Percentiles rank a stretch among this genome's conserved stretches.
Evolutionary conservation across 92 coral and sea anemone species (phyloP).

Genomic region (Palythoa grandiflora): DNA sequence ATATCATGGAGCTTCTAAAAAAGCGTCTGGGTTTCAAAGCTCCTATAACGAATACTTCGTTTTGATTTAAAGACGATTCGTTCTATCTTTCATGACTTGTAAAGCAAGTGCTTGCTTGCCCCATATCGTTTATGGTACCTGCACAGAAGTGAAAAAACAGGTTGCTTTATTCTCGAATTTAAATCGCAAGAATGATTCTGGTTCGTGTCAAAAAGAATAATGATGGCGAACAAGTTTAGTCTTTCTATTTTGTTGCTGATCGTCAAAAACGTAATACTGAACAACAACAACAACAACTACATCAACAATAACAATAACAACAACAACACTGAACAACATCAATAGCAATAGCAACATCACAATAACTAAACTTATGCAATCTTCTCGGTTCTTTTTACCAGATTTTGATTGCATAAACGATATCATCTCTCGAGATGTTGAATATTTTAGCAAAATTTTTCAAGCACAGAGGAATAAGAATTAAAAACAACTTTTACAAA

Average conservation of each 20-base stretch:
- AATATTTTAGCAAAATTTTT: not conserved
- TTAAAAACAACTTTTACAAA: too few relatives aligned
- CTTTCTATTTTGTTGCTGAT: not conserved
- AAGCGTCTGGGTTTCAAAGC: not conserved
- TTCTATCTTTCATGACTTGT: not conserved
- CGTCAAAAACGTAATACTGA: not conserved
- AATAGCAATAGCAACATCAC: too few relatives aligned
- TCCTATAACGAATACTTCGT: not conserved
- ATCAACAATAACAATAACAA: not conserved
- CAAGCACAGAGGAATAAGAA: not conserved
- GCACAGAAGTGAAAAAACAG: conserved; percentile 17
- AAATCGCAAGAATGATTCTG: conserved; percentile 21
- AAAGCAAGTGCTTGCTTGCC: not conserved
- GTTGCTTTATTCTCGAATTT: not conserved
- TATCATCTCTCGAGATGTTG: not conserved
- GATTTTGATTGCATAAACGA: not conserved
- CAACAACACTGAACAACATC: not conserved
- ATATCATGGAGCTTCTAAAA: not conserved
- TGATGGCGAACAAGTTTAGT: not conserved
- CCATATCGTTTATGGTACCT: conserved; percentile 25
- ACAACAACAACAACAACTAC: not conserved
- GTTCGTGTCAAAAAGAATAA: not conserved
- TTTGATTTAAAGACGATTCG: not conserved
- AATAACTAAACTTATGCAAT: not conserved
- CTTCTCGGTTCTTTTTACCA: not conserved